Percentiles rank a stretch among this genome's conserved stretches.
Evolutionary conservation across 2,113 vertebrate genomes (phyloP).

Genomic region (Chaetops frenatus): DNA sequence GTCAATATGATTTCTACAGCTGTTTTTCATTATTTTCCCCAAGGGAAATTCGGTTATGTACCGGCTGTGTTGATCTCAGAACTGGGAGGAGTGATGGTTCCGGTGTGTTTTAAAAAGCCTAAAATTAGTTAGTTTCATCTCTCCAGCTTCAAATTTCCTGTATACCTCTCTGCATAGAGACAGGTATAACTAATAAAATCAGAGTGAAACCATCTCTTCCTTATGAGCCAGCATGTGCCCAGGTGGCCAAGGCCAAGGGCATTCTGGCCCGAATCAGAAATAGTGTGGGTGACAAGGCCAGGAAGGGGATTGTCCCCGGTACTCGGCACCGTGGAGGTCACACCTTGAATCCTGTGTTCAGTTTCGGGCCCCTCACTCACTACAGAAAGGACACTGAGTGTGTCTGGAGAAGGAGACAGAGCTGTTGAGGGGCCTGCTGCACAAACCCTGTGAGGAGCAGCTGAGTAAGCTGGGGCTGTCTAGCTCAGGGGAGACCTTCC

Average conservation of each 20-base stretch:
- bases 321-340: accelerated
- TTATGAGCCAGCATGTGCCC: not conserved
- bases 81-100: not conserved
- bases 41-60: not conserved
- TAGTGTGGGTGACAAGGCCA: not conserved
- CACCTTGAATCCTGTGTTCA: accelerated
- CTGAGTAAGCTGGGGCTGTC: not conserved
- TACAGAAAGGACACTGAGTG: accelerated
- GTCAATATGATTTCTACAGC: not conserved
- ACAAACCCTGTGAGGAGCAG: accelerated
- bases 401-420: accelerated
- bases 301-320: accelerated
- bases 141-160: not conserved
- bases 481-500: not conserved
- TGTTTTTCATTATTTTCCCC: not conserved
- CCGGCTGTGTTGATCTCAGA: not conserved
- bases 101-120: not conserved
- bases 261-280: not conserved
- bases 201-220: not conserved
- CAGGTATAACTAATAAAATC: not conserved
- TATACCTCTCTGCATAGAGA: not conserved
- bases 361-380: not conserved
- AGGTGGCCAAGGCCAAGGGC: accelerated
- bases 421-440: not conserved
- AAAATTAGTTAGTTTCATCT: not conserved